These are phyloP conservation scores for Paraplagusia blochii DNA, from an alignment of 2,113 vertebrate species.

Conservation along the genomic window DNA sequence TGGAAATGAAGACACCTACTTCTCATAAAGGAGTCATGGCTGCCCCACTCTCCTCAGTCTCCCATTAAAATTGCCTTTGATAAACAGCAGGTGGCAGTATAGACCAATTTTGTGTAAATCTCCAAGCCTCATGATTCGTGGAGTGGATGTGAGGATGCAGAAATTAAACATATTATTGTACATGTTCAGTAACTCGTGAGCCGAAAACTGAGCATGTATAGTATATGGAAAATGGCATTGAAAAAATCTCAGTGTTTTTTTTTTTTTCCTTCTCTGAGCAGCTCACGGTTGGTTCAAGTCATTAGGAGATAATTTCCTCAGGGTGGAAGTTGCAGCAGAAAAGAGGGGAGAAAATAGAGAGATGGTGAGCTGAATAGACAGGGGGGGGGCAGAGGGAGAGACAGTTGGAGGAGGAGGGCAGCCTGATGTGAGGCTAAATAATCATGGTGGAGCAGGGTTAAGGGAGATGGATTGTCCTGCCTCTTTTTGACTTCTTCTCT, in stretches of 20 bases:
- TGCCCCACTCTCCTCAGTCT: too few relatives aligned
- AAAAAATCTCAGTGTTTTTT: conserved; percentile 32
- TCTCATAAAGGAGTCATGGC: too few relatives aligned
- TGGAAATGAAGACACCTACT: too few relatives aligned
- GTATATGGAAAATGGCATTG: conserved; percentile 16
- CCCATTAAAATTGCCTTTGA: neutral
- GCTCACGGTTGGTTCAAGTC: conserved; percentile 21
- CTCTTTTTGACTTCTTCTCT: conserved; percentile 24
- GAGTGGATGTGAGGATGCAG: conserved; percentile 22
- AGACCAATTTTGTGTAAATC: neutral
- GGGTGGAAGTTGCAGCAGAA: conserved; percentile 23
- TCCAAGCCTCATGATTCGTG: neutral
- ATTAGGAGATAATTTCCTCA: conserved; percentile 49
- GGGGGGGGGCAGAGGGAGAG: conserved; percentile 23
- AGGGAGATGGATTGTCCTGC: conserved; percentile 42
- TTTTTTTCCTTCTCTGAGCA: conserved; percentile 21
- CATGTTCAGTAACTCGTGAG: conserved; percentile 2
- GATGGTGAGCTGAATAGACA: conserved; percentile 32
- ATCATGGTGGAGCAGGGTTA: conserved; percentile 33
- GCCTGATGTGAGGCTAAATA: conserved; percentile 36
- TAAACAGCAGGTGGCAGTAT: conserved; percentile 62
- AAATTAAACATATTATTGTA: conserved; percentile 9
- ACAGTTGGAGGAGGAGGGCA: conserved; percentile 28
- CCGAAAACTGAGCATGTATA: neutral
- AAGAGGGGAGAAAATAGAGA: conserved; percentile 17